Percentiles rank a stretch among this genome's conserved stretches.
phyloP scores from a whole-genome alignment of 2,113 vertebrate genomes.

The Takifugu bimaculatus region DNA sequence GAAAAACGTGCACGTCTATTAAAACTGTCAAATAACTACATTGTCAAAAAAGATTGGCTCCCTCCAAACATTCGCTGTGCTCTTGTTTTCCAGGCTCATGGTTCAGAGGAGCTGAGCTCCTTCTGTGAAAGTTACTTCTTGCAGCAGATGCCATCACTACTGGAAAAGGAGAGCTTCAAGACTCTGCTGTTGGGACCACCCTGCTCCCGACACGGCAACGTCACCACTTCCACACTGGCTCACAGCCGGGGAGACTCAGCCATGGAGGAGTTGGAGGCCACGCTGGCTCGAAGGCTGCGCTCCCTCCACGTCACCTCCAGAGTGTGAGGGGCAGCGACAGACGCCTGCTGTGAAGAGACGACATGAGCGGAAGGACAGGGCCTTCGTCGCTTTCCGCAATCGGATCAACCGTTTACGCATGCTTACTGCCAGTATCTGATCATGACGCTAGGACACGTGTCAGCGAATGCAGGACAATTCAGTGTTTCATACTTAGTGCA shows the following conservation, averaged over 20 bases:
- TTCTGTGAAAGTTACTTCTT: slow-evolving; percentile 95
- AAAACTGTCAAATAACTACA: background rate
- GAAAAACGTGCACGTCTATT: background rate
- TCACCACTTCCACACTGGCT: slow-evolving; percentile 30
- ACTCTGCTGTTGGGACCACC: slow-evolving; percentile 79
- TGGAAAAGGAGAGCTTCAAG: slow-evolving; percentile 86
- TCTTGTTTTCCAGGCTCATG: slow-evolving; percentile 77
- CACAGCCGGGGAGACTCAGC: slow-evolving; percentile 75
- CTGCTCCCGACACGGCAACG: slow-evolving; percentile 70
- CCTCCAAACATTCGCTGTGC: background rate
- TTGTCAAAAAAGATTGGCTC: background rate
- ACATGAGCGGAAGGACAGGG: slow-evolving; percentile 2
- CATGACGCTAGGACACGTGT: slow-evolving; percentile 15
- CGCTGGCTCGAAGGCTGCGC: slow-evolving; percentile 82
- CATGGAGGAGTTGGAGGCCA: slow-evolving; percentile 82
- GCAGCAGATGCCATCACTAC: slow-evolving; percentile 85
- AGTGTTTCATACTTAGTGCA: slow-evolving; percentile 11
- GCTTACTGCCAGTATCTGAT: too few relatives aligned
- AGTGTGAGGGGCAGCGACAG: slow-evolving; percentile 74
- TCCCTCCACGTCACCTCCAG: slow-evolving; percentile 84
- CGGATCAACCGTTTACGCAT: too few relatives aligned
- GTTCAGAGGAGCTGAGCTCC: slow-evolving; percentile 81
- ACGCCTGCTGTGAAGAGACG: slow-evolving; percentile 14
- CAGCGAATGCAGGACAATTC: slow-evolving; percentile 21
- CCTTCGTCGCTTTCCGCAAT: background rate